Base-by-base conservation (phyloP, 1,140 invertebrate genomes). In the Aradophagus sp. region DNA sequence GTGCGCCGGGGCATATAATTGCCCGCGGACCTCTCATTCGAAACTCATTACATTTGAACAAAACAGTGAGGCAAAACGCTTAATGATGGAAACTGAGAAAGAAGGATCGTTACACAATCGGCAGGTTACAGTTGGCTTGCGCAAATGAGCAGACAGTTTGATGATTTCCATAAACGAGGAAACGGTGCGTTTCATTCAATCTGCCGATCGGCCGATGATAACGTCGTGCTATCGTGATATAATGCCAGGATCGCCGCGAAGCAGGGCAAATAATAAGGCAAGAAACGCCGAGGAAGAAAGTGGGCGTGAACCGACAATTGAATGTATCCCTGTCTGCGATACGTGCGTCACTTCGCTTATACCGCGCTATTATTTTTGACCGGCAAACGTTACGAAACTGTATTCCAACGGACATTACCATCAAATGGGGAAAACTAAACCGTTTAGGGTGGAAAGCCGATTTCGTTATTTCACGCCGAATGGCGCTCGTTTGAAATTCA, bases 111-210 rank as follows among this genome's bases (percentile, higher is more conserved):
- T 69, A 62, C 66, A 52, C 66, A 69, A 69, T 62, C 32, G 27
- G 38, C 61, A 44, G 32, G 78, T 81, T 77, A 80, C 79, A 80
- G 77, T 79, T 80, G 77, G 79, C 77, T 82, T 79, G 65, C 73
- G 74, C 74, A 52, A 75, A 77, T 66, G 67, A 68, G 58, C 48
- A 68, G 45, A 55, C 58, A 65, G 53, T 58, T 75, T 42, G 61
- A 72, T 61, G 53, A 73, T 81, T 81, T 82, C 76, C 76, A 65
- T 47, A 75, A 75, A 76, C 76, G 78, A 80, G 80, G 80, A 77
- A 81, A 74, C 72, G 45, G 73, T 68, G 73, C 78, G 55, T 72
- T 66, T 48, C 69, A 72, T 80, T 81, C 75, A 80, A 80, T 83
- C 75, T 77, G 42, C 26, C 56, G 76, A 74, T 67, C 58, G 52